phyloP scores from a whole-genome alignment of 1,140 invertebrate species.

The Apolygus lucorum region DNA sequence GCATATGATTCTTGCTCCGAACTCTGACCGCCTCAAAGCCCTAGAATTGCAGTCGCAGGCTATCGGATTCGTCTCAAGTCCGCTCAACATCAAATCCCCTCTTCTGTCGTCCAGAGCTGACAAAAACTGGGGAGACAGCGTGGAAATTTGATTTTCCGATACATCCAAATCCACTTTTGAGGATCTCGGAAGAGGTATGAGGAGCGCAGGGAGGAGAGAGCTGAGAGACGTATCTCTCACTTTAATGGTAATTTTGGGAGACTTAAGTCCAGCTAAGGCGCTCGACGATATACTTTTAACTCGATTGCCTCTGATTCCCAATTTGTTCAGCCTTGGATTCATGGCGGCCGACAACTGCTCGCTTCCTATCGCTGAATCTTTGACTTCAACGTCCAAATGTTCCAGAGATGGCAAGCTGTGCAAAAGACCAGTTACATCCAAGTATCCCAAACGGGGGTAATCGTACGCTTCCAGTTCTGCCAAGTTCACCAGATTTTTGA shows the following conservation, averaged over 20 bases:
- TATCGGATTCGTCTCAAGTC: conserved; percentile 67
- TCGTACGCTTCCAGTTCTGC: conserved; percentile 58
- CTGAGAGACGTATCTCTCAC: conserved; percentile 71
- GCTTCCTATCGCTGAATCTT: conserved; percentile 67
- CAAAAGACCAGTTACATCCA: conserved; percentile 71
- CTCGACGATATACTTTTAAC: conserved; percentile 71
- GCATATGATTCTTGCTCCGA: conserved; percentile 53
- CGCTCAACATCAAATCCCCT: conserved; percentile 58
- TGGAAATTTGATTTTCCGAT: conserved; percentile 63
- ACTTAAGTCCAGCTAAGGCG: conserved; percentile 69
- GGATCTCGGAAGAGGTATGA: conserved; percentile 82
- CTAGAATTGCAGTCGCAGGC: conserved; percentile 75
- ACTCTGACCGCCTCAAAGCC: conserved; percentile 51
- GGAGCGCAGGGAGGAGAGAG: conserved; percentile 62
- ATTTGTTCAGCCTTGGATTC: conserved; percentile 63
- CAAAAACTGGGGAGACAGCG: conserved; percentile 64
- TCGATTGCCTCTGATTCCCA: conserved; percentile 64
- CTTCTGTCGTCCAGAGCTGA: conserved; percentile 68
- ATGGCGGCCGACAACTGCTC: conserved; percentile 69
- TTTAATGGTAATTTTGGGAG: conserved; percentile 55
- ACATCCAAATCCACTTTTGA: conserved; percentile 69
- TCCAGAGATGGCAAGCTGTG: conserved; percentile 59
- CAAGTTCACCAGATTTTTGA: conserved; percentile 60
- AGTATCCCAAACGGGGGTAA: conserved; percentile 67
- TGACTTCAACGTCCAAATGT: conserved; percentile 72